Evolutionary conservation across 2,113 vertebrate species (phyloP).

Genomic region (Zapus hudsonius): DNA sequence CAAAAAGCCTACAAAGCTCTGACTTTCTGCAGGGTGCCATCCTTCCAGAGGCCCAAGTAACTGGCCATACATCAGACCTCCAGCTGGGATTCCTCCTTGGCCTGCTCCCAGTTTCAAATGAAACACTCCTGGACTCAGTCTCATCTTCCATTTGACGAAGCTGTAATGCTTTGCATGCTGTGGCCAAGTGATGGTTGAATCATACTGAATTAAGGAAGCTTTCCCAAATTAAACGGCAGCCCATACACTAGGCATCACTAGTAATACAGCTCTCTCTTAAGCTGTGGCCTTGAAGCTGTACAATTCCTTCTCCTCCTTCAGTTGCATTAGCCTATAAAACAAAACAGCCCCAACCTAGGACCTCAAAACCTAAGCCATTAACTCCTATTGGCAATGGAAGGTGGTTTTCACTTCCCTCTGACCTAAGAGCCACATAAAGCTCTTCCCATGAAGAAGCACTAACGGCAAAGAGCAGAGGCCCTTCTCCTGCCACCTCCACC

Average conservation of each 20-base stretch:
- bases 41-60: accelerated
- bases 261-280: background rate
- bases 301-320: background rate
- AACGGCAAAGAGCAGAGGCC: background rate
- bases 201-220: background rate
- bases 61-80: background rate
- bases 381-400: background rate
- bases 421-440: background rate
- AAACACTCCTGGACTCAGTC: background rate
- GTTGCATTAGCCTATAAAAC: background rate
- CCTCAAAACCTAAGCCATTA: background rate
- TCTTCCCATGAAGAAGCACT: background rate
- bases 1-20: background rate
- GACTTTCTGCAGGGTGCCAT: no score
- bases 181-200: background rate
- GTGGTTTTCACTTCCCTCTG: background rate
- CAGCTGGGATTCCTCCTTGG: background rate
- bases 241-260: background rate
- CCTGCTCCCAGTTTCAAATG: no score
- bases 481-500: background rate
- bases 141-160: no score
- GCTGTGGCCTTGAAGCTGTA: background rate
- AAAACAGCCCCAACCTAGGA: background rate
- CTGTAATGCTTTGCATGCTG: background rate
- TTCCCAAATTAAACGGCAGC: background rate